phyloP scores from a whole-genome alignment of 2,113 vertebrate genomes.

The Tragelaphus strepsiceros region DNA sequence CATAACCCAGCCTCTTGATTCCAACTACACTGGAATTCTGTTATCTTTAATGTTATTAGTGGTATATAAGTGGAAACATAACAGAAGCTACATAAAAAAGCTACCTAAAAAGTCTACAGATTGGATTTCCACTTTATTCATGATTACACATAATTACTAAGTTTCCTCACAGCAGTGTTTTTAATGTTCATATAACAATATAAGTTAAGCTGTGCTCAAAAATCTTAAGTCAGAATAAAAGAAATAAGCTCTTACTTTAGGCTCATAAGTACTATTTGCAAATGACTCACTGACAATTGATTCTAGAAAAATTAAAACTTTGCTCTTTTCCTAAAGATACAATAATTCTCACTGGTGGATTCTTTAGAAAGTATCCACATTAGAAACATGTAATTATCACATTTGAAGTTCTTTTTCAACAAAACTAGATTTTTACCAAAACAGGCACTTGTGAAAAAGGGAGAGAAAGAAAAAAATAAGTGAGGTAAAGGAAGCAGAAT shows the following conservation, averaged over 20 bases:
- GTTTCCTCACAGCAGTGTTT: constrained; percentile 9
- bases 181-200: neutral
- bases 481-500: neutral
- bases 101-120: neutral
- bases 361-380: neutral
- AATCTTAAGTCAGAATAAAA: neutral
- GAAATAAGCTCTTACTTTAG: neutral
- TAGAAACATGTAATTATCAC: constrained; percentile 4
- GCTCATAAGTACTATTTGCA: neutral
- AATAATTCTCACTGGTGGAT: neutral
- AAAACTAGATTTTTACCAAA: constrained; percentile 16
- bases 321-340: neutral
- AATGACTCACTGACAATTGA: neutral
- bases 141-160: neutral
- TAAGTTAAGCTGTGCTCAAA: neutral
- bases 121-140: neutral
- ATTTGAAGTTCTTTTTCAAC: neutral
- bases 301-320: neutral
- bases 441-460: neutral
- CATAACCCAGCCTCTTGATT: neutral
- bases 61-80: neutral
- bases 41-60: neutral
- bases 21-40: neutral
- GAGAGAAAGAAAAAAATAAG: neutral
- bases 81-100: neutral